Conservation (phyloP, 1,140 invertebrate species). For the Gerris buenoi region DNA sequence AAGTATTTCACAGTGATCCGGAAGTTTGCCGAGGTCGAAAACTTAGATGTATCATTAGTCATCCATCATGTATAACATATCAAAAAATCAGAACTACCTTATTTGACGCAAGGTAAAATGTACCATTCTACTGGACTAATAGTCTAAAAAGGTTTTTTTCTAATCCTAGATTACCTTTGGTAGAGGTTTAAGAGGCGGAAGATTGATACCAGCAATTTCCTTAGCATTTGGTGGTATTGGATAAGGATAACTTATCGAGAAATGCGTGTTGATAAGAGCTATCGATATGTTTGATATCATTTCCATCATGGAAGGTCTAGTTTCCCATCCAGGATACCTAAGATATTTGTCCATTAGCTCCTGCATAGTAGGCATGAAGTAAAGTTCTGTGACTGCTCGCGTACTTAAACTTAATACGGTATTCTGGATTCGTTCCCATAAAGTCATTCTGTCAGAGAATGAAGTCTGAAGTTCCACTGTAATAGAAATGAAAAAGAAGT, state of each 20-base stretch:
- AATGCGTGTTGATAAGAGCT: constrained; percentile 24
- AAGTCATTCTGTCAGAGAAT: constrained; percentile 15
- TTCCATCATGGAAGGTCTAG: constrained; percentile 15
- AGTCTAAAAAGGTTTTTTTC: too few relatives aligned
- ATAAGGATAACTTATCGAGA: constrained; percentile 23
- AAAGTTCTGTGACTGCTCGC: neutral
- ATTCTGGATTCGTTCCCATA: constrained; percentile 14
- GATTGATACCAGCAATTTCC: constrained; percentile 27
- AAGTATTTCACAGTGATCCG: too few relatives aligned
- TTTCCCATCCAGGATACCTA: constrained; percentile 17
- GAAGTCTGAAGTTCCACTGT: constrained; percentile 8
- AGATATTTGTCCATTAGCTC: constrained; percentile 13
- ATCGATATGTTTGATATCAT: constrained; percentile 18
- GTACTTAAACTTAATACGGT: neutral
- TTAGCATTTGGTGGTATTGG: constrained; percentile 27
- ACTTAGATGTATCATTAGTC: too few relatives aligned
- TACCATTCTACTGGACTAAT: too few relatives aligned
- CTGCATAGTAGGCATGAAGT: neutral
- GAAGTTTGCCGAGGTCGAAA: too few relatives aligned
- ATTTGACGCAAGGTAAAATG: too few relatives aligned
- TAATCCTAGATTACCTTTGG: constrained; percentile 21
- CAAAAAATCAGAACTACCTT: too few relatives aligned
- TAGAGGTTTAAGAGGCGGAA: constrained; percentile 22
- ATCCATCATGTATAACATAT: too few relatives aligned
- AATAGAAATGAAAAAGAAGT: constrained; percentile 14